A percentile compares a stretch with the other conserved stretches of the same genome.
Conservation (phyloP, 2,797 vertebrate genomes). For the Pangasius mekongensis region DNA sequence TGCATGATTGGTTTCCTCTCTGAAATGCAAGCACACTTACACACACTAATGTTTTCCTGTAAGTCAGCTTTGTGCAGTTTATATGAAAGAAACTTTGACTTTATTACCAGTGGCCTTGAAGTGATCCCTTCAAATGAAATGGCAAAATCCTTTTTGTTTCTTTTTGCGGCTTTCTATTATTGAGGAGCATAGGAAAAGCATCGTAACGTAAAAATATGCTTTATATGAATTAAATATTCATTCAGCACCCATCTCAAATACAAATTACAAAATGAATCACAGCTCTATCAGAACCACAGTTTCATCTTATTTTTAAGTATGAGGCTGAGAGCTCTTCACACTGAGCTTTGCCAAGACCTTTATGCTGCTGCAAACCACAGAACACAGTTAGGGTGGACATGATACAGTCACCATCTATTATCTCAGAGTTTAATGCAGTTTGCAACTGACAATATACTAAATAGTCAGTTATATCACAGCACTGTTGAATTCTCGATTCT, state of each 20-base stretch:
- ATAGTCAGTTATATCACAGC: neutral
- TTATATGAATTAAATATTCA: conserved; percentile 1
- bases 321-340: neutral
- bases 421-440: neutral
- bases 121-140: conserved; percentile 28
- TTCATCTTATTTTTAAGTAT: neutral
- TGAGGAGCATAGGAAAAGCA: neutral
- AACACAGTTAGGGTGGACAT: neutral
- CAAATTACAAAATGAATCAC: neutral
- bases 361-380: neutral
- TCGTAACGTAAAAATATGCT: neutral
- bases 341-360: conserved; percentile 4
- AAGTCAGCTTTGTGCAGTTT: conserved; percentile 23
- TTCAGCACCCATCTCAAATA: neutral
- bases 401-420: neutral
- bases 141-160: neutral
- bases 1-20: conserved; percentile 47
- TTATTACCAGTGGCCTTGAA: neutral
- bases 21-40: conserved; percentile 40
- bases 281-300: neutral
- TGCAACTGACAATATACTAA: neutral
- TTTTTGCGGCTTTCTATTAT: neutral
- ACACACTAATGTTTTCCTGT: conserved; percentile 10
- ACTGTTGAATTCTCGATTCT: neutral
- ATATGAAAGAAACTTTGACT: conserved; percentile 45